Base-by-base conservation (phyloP, 2,888 invertebrate species). In the Cistogaster globosa region DNA sequence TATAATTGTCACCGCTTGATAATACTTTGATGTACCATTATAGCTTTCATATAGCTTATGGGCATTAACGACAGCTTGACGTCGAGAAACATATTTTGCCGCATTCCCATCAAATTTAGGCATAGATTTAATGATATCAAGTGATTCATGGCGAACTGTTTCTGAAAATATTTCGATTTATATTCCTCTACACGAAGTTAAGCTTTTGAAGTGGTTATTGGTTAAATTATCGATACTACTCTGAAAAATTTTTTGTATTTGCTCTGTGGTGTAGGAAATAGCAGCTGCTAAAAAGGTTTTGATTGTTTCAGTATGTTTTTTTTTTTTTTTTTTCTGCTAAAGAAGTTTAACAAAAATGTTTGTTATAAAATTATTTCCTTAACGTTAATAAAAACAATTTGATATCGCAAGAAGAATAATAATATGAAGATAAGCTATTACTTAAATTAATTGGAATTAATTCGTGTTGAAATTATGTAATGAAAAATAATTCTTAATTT, bases 31-130 rank as follows among this genome's bases (percentile, higher is more conserved):
- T 6, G 5, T 36, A 36, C 36, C 36, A 6, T 36, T 8, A 8
- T 20, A 67, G 36, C 36, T 12, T 38, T 67, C 67, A 38, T 74
- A 81, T 26, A 81, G 26, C 22, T 67, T 81, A 53, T 74, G 80
- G 7, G 80, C n/a, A n/a, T n/a, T n/a, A n/a, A n/a, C n/a, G n/a
- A n/a, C 74, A 5, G 80, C 80, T 51, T 81, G 74, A 11, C 79
- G 69, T 74, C 80, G 74, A n/a, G 80, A 81, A 20, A 74, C 80
- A 36, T 81, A 80, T 48, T 57, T 72, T 18, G 45, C 36, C 9
- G 60, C 36, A n/a, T 72, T 36, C 11, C 79, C 71, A 72, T 69
- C 45, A 67, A 80, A 67, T 58, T 80, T 65, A 16, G 72, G 65
- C 11, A 80, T 20, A 20, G 72, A 72, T 63, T 63, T 79, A 5